Evolutionary conservation across 2,888 invertebrate genomes (phyloP), one percentile per base, ranked within the genome.

Genomic region (Encarsia formosa): DNA sequence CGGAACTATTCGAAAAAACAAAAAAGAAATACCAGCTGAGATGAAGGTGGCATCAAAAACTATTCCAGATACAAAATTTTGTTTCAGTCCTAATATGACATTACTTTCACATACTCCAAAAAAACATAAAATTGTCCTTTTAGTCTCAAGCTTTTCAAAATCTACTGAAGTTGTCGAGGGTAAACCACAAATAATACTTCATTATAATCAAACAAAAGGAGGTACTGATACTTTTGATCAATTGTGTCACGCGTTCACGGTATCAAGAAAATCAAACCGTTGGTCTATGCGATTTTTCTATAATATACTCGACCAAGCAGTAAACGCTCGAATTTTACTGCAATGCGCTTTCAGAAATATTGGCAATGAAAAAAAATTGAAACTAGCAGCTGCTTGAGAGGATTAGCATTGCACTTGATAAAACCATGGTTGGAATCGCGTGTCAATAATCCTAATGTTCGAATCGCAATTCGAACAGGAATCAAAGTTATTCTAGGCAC

Each of bases 61-160:
- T 8, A 35, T 41, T 41, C 55, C 54, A 31, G 47, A 20, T 15
- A 46, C 59, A 11, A 51, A 55, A 49, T 63, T 59, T 49, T 52
- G 49, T 32, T 64, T 59, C 46, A 60, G 64, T 55, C 16, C 24
- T 9, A n/a, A 29, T 37, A 48, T 65, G 19, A 65, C 66, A 2
- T 52, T 70, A 4, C 40, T 66, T 2, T 69, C 66, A 59, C 66
- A 49, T 58, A 64, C 32, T 5, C 52, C 35, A 4, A 49, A 49
- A 26, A 52, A 49, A 31, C 49, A 57, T 45, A 51, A 49, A 23
- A 31, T 48, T 1, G 42, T 52, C 1, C 15, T 50, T 9, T 18
- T 46, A 8, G 22, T 22, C 16, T 38, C 41, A 3, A 23, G 23
- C 4, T 32, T 22, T 15, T 11, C 13, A 6, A 16, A 6, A 5